phyloP scores from a whole-genome alignment of 2,113 vertebrate genomes.

The Cariama cristata region DNA sequence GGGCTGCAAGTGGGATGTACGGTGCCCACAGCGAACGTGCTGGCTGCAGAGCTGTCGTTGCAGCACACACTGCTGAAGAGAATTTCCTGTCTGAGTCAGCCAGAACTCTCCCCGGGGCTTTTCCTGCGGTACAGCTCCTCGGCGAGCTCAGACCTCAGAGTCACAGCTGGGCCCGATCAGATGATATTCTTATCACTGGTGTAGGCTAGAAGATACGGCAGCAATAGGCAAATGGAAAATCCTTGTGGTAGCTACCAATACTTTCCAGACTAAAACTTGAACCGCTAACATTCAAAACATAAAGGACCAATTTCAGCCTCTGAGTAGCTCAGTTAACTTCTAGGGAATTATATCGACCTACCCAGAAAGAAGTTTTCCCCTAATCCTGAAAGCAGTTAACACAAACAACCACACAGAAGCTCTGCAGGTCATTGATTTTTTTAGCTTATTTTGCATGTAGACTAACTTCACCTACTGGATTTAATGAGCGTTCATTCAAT shows the following conservation, averaged over 20 bases:
- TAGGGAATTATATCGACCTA: background rate
- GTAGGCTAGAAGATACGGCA: background rate
- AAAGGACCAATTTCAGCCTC: background rate
- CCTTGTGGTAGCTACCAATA: background rate
- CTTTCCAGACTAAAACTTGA: background rate
- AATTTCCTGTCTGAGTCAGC: conserved; percentile 52
- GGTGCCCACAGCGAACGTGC: background rate
- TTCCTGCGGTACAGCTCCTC: background rate
- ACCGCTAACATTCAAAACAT: background rate
- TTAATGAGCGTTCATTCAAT: conserved; percentile 58
- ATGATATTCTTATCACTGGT: background rate
- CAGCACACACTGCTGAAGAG: background rate
- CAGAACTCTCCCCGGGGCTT: background rate
- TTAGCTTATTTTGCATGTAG: conserved; percentile 28
- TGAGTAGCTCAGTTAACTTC: background rate
- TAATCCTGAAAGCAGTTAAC: background rate
- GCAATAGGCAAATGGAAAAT: conserved; percentile 17
- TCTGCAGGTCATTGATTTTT: background rate
- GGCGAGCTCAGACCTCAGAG: background rate
- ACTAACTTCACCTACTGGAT: conserved; percentile 34
- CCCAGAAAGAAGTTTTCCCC: background rate
- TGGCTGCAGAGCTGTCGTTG: background rate
- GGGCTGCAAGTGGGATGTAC: background rate
- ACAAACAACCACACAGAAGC: background rate
- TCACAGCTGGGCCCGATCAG: background rate